Base-by-base conservation (phyloP, 2,888 invertebrate species). In the Nomada fucata region DNA sequence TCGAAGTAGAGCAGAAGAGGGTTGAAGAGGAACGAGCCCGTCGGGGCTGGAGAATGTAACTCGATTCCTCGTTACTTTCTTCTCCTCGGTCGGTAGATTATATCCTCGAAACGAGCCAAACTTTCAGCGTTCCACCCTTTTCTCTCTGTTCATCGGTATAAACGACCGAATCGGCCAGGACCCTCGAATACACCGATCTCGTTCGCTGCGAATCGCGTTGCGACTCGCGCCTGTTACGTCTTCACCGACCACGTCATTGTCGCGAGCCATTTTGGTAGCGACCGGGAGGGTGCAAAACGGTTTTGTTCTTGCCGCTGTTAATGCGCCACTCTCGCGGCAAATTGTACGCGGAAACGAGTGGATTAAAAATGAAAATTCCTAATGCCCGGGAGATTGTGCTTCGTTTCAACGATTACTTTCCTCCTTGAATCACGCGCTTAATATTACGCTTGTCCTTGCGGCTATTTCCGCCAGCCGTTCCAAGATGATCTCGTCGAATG, bases 31-130 rank as follows among this genome's bases (percentile, higher is more conserved):
- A 81, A 76, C 47, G 61, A 20, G 52, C 29, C 44, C 18, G 63
- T 7, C 18, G 36, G 64, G 68, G 65, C 11, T 20, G 71, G 77
- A 50, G 79, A 77, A 88, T 89, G 87, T 90, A 88, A 91, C 89
- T 90, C 85, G 89, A 89, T 89, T 89, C 88, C 85, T 89, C 88
- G 87, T 89, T 89, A 88, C 86, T 79, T 86, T 84, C 86, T 89
- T 88, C 86, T 83, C 82, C 80, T n/a, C 57, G n/a, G 23, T 50
- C 61, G 72, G 74, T 79, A 84, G 90, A 89, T 91, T 90, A 89
- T 89, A 89, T 85, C 86, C 81, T 83, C 79, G 76, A 82, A 78
- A 81, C 76, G 79, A 82, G 80, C 84, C 76, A 80, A 82, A 78
- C 81, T 81, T 86, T 85, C 81, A 74, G 72, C 80, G 52, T 20